Base-by-base conservation (phyloP, 1,140 invertebrate species). In the Cyphomyrmex costatus region DNA sequence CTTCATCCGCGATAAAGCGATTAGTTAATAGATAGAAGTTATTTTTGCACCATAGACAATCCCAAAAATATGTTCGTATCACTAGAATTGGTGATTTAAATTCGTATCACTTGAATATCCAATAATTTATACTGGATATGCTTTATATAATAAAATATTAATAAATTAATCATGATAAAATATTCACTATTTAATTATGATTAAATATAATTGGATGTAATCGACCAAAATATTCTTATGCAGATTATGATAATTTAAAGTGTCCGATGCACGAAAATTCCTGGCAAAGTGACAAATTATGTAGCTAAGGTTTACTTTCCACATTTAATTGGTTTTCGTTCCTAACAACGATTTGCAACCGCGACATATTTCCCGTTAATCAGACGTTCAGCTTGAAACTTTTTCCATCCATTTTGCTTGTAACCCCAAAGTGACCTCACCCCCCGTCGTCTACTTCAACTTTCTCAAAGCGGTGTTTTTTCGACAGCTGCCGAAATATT, bases 361-460 rank as follows among this genome's bases (percentile, higher is more conserved):
- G 85, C 86, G 88, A 87, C 89, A 90, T 90, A 90, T 90, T 90
- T 90, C 70, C 70, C 89, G 88, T 90, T 90, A 89, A 90, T 90
- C 89, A 90, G 88, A 78, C 16, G 56, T 66, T 66, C 51, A 65
- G 51, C 42, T 51, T 8, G 89, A 82, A 90, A 90, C 89, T 90
- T 90, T 90, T 90, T 87, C 89, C 88, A 90, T 89, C 74, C 71
- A 80, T 90, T 90, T 90, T 49, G 61, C 68, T 56, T 58, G 27
- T 61, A 51, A 80, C 36, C 77, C 49, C 66, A 46, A 63, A 74
- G 49, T 66, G 33, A 68, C 66, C 61, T 61, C 74, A 65, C 16
- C 4, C 88, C 33, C 36, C 80, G 74, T 80, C 88, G 89, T 85
- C 73, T 85, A 77, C 89, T 87, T 77, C 56, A 90, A 90, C 88